Evolutionary conservation across 2,113 vertebrate genomes (phyloP), one percentile per base, ranked within the genome.

Genomic region (Leptocoma aspasia): DNA sequence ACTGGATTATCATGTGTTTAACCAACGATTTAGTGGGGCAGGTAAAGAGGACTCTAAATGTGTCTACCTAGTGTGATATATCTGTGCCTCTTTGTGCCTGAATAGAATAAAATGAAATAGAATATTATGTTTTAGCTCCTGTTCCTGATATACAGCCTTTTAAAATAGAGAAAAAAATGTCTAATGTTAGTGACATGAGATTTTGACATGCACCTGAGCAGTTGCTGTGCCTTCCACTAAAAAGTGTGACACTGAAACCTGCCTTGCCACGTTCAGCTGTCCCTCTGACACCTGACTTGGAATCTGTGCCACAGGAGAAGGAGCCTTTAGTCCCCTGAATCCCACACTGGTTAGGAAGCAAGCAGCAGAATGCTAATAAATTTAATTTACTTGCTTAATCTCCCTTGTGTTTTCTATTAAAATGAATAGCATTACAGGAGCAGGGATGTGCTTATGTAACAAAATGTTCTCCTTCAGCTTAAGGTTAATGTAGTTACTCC

Each of bases 361-460:
- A 90, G 47, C 60, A 96, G 75, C 79, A 83, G 82, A 93, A 73
- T 15, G n/a, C 72, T 90, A 80, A 95, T 81, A 89, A 92, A 87
- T 92, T 96, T 63, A 93, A 93, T 94, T 92, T 86, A 81, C 75
- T 94, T 69, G 63, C 64, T 80, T 95, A 77, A 92, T 95, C 85
- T 92, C 82, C 68, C 47, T 41, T 33, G 79, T 91, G 87, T 82
- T 92, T 93, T 93, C 28, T 90, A 73, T 80, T 91, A 80, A 70
- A 90, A 73, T 86, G 94, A 95, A 73, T 81, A 86, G 47, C 54
- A 75, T 84, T 94, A 75, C 28, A 73, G 82, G 50, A 93, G 63
- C 63, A 24, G 82, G 89, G 64, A 54, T 86, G 49, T 84, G 69
- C 95, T 95, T 94, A 86, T 78, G 27, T 82, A 89, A 95, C 81